Evolutionary conservation across 2,888 invertebrate genomes (phyloP).

Genomic region (Ganaspis brasiliensis): DNA sequence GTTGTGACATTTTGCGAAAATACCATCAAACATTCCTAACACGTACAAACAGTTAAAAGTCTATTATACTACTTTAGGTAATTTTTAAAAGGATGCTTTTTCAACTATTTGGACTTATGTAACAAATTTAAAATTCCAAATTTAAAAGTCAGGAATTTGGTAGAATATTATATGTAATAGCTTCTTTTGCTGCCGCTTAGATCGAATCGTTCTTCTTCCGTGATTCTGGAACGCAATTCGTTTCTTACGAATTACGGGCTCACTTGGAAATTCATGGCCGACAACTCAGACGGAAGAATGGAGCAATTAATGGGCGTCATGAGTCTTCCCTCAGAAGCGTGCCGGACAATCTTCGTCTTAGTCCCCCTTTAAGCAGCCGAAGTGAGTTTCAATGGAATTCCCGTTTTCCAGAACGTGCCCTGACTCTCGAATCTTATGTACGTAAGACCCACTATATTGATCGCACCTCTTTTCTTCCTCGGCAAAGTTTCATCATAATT

Average conservation of each 20-base stretch:
- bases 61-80: too few relatives aligned
- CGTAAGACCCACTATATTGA: conserved; percentile 48
- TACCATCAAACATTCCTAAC: too few relatives aligned
- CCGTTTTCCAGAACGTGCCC: conserved; percentile 71
- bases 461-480: conserved; percentile 43
- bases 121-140: too few relatives aligned
- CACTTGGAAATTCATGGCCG: conserved; percentile 70
- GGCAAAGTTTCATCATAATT: conserved; percentile 45
- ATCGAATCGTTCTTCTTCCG: conserved; percentile 1
- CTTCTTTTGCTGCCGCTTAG: not conserved
- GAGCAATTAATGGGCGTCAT: conserved; percentile 72
- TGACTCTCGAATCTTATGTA: conserved; percentile 61
- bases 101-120: too few relatives aligned
- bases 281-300: conserved; percentile 69
- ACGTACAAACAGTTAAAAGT: too few relatives aligned
- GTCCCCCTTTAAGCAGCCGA: conserved; percentile 47
- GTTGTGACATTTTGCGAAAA: too few relatives aligned
- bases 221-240: conserved; percentile 51
- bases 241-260: conserved; percentile 61
- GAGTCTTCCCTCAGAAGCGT: conserved; percentile 65
- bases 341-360: conserved; percentile 60
- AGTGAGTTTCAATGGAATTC: conserved; percentile 71
- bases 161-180: too few relatives aligned
- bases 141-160: too few relatives aligned
- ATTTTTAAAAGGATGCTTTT: too few relatives aligned